phyloP scores from a whole-genome alignment of 2,797 vertebrate genomes.

The Halcyon chelicuti region DNA sequence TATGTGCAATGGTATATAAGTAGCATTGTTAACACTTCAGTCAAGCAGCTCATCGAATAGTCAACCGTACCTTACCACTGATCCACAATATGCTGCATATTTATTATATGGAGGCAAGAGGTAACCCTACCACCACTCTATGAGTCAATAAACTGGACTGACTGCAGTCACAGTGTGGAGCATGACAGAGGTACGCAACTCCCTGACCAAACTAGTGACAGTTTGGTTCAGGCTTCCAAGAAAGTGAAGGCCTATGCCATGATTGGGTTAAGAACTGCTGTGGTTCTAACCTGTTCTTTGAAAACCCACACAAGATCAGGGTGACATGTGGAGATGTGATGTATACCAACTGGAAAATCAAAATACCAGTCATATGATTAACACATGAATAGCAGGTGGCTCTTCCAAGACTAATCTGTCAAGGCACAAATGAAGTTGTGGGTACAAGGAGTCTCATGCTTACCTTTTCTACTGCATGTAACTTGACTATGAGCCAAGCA shows the following conservation, averaged over 20 bases:
- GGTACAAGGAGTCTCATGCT: background rate
- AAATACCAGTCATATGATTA: background rate
- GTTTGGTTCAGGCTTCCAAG: background rate
- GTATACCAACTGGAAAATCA: background rate
- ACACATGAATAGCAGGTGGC: background rate
- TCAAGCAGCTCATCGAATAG: background rate
- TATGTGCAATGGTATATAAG: background rate
- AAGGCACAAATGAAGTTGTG: background rate
- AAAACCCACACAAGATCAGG: background rate
- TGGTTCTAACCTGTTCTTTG: background rate
- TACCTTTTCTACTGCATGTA: background rate
- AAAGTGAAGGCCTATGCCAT: background rate
- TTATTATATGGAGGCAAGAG: background rate
- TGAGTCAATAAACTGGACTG: background rate
- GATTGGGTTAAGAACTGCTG: background rate
- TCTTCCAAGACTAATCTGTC: background rate
- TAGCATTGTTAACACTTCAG: background rate
- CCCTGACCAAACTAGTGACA: background rate
- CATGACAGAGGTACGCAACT: background rate
- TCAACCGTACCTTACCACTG: background rate
- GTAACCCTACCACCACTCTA: background rate
- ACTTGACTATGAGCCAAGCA: background rate
- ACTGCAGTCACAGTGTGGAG: background rate
- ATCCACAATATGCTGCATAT: rapidly evolving
- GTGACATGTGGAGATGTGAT: background rate